Percentiles rank a stretch among this genome's conserved stretches.
phyloP scores from a whole-genome alignment of 2,113 vertebrate genomes.

The Ciconia boyciana region DNA sequence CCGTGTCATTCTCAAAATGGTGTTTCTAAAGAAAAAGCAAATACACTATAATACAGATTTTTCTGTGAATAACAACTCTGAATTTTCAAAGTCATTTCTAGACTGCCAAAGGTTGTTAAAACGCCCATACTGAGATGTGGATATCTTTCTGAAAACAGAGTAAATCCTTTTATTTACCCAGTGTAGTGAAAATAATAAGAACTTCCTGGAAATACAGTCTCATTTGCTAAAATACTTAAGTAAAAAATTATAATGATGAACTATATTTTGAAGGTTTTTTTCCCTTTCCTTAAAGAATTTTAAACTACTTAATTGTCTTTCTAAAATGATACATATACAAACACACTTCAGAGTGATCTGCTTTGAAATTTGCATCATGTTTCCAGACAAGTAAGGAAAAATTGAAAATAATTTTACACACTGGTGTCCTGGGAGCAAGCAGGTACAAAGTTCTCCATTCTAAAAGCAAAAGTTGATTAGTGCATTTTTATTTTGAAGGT shows the following conservation, averaged over 20 bases:
- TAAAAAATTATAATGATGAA: neutral
- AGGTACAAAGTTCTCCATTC: neutral
- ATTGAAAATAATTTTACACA: neutral
- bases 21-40: neutral
- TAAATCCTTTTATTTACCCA: neutral
- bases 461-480: neutral
- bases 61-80: neutral
- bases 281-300: neutral
- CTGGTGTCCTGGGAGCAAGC: neutral
- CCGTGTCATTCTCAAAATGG: neutral
- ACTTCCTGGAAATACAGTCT: neutral
- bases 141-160: neutral
- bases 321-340: neutral
- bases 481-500: neutral
- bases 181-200: neutral
- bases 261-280: neutral
- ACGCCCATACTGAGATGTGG: neutral
- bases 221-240: neutral
- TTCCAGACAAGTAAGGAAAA: neutral
- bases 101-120: neutral
- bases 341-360: neutral
- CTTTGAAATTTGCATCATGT: neutral
- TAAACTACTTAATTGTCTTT: neutral
- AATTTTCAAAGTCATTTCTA: neutral
- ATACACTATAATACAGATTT: accelerated